Conservation (phyloP, 2,113 vertebrate species). For the Zingel zingel region DNA sequence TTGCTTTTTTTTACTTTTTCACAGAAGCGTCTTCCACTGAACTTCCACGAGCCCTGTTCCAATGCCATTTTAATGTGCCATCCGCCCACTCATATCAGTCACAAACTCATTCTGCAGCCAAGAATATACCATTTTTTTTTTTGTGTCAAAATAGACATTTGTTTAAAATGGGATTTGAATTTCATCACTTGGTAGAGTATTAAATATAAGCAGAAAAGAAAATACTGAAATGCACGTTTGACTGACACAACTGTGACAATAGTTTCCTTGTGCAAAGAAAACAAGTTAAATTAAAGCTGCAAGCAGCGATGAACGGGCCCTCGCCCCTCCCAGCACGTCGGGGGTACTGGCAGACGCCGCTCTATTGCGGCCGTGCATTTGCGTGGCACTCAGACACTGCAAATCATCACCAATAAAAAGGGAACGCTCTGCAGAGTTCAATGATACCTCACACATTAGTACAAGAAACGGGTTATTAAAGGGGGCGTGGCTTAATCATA, state of each 20-base stretch:
- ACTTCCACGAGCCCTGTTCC: conserved; percentile 14
- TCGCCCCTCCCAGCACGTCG: too few relatives aligned
- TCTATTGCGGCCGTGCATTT: too few relatives aligned
- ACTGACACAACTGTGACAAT: conserved; percentile 6
- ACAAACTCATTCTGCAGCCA: conserved; percentile 50
- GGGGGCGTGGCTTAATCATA: too few relatives aligned
- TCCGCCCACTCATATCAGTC: conserved; percentile 20
- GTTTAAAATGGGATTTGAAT: conserved; percentile 49
- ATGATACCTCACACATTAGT: too few relatives aligned
- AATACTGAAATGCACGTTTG: conserved; percentile 9
- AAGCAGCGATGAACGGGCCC: too few relatives aligned
- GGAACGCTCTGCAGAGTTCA: too few relatives aligned
- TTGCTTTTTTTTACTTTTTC: conserved; percentile 28
- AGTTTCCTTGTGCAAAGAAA: conserved; percentile 23
- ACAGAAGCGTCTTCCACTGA: conserved; percentile 30
- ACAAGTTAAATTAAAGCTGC: not conserved
- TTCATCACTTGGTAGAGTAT: conserved; percentile 37
- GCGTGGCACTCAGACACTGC: too few relatives aligned
- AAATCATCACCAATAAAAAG: too few relatives aligned
- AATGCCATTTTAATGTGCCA: conserved; percentile 51
- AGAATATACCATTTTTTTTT: conserved; percentile 44
- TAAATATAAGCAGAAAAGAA: conserved; percentile 21
- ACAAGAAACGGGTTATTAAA: too few relatives aligned
- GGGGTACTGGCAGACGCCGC: too few relatives aligned
- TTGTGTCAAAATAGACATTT: conserved; percentile 43